Evolutionary conservation across 2,797 vertebrate species (phyloP).

Genomic region (Melanotaenia parkinsoni): DNA sequence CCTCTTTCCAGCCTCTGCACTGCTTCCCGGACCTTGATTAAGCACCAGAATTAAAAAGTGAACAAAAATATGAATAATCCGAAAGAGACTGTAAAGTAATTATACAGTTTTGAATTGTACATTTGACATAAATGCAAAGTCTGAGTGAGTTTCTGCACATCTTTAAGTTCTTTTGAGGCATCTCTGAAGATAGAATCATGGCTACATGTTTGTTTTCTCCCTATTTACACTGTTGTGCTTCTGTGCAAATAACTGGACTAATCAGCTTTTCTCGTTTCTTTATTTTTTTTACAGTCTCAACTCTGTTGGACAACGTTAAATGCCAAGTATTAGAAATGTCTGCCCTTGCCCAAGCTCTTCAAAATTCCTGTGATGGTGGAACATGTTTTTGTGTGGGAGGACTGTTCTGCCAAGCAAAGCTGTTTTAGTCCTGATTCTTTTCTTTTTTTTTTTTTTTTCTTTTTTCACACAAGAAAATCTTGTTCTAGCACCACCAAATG

Average conservation of each 20-base stretch:
- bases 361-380: slow-evolving; percentile 82
- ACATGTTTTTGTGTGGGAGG: slow-evolving; percentile 88
- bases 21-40: not conserved
- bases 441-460: slow-evolving; percentile 34
- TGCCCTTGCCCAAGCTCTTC: slow-evolving; percentile 76
- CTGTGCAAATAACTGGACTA: slow-evolving; percentile 55
- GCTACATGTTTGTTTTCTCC: slow-evolving; percentile 11
- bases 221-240: slow-evolving; percentile 7
- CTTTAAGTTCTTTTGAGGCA: slow-evolving; percentile 1
- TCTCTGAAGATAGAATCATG: slow-evolving; percentile 1
- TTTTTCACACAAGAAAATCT: slow-evolving; percentile 69
- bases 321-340: slow-evolving; percentile 79
- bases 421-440: slow-evolving; percentile 80
- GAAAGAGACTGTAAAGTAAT: not conserved
- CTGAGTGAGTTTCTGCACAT: not conserved
- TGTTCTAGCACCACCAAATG: slow-evolving; percentile 75
- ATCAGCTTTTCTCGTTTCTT: slow-evolving; percentile 61
- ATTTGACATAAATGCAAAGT: not conserved
- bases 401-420: slow-evolving; percentile 83
- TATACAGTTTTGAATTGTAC: not conserved
- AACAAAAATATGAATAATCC: not conserved
- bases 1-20: not conserved
- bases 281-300: slow-evolving; percentile 60
- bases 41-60: not conserved
- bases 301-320: slow-evolving; percentile 72